Evolutionary conservation across 2,113 vertebrate species (phyloP), one percentile per base, ranked within the genome.

Genomic region (Neodontobutis hainanensis): DNA sequence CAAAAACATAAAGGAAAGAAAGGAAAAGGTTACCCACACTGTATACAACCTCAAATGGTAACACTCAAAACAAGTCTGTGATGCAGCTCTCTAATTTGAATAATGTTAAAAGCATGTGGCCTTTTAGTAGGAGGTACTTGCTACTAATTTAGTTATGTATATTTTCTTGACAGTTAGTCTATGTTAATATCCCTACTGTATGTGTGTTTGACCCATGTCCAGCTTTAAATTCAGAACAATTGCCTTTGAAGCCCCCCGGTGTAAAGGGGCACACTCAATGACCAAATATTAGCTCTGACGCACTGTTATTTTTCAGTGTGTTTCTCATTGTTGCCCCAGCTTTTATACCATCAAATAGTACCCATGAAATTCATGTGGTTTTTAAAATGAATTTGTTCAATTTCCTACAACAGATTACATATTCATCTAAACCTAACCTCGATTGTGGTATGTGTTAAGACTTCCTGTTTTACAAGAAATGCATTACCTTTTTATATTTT

Each of bases 111-210:
- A 16, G 34, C 9, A 55, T 51, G 6, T 46, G 10, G 38, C 3
- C 10, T 55, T 49, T 76, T 3, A 70, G 15, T 35, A 42, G 4
- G 15, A 46, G 1, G 4, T 34, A 3, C 42, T 43, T n/a, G 12
- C 4, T 16, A 27, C 19, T 46, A 7, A 40, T 35, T 61, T 27
- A 27, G 19, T 27, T 2, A 27, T 27, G 19, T 27, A 27, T 27
- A 27, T 27, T 27, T 27, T 3, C 2, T 7, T 14, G 19, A 35
- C 38, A 47, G 15, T 15, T 50, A 2, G 27, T 50, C 11, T 36
- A 53, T 60, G 40, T 70, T 46, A 51, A 66, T 58, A 65, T 66
- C 50, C 57, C 8, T 49, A 19, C 42, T 5, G 47, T 49, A 10
- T 45, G 27, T 51, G 55, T n/a, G 49, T 35, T 48, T 75, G 11